Evolutionary conservation across 2,888 invertebrate genomes (phyloP).

Genomic region (Aspidiotus rigidus): DNA sequence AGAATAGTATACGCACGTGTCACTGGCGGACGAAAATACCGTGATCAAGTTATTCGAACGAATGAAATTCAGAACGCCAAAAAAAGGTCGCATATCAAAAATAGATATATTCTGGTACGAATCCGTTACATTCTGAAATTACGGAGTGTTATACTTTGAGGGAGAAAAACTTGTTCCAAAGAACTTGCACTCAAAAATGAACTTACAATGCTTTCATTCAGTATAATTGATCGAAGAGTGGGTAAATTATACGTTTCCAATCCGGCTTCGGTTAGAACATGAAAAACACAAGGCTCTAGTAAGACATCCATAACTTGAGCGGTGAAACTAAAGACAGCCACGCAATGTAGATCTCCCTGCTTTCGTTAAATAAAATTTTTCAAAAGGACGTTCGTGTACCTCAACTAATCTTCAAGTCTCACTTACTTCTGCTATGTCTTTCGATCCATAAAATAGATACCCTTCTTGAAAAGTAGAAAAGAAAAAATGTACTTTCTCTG

Average conservation of each 20-base stretch:
- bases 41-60: slow-evolving; percentile 12
- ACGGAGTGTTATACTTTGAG: background rate
- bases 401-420: no score
- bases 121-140: background rate
- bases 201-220: slow-evolving; percentile 9
- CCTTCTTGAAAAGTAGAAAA: slow-evolving; percentile 17
- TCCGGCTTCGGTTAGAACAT: slow-evolving; percentile 64
- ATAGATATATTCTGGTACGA: slow-evolving; percentile 7
- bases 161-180: background rate
- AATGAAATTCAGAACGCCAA: slow-evolving; percentile 20
- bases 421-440: slow-evolving; percentile 11
- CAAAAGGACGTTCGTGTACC: background rate
- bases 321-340: slow-evolving; percentile 62
- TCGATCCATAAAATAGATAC: slow-evolving; percentile 17
- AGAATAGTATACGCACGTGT: slow-evolving; percentile 5
- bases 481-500: slow-evolving; percentile 10
- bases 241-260: slow-evolving; percentile 58
- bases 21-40: slow-evolving; percentile 13
- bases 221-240: slow-evolving; percentile 40
- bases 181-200: background rate
- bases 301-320: slow-evolving; percentile 58
- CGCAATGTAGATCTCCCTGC: slow-evolving; percentile 42
- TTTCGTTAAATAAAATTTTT: background rate
- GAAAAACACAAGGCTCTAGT: slow-evolving; percentile 58
- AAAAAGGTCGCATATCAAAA: slow-evolving; percentile 16